phyloP scores from a whole-genome alignment of 1,140 invertebrate genomes.

The Matsumurasca onukii region DNA sequence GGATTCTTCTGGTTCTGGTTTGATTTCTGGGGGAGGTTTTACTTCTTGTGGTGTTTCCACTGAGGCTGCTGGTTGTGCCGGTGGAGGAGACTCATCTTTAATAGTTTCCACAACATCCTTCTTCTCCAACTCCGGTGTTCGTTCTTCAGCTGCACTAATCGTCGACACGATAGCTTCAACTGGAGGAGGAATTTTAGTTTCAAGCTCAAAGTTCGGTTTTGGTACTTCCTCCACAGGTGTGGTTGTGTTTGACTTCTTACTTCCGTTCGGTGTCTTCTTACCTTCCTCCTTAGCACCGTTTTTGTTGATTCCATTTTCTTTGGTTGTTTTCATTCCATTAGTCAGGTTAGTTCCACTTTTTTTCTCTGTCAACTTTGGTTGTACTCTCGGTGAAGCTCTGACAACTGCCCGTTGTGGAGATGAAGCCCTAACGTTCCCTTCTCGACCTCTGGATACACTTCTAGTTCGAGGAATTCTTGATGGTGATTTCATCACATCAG shows the following conservation, averaged over 20 bases:
- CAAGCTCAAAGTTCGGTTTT: not conserved
- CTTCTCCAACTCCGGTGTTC: constrained; percentile 10
- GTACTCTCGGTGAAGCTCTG: constrained; percentile 1
- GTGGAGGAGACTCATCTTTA: constrained; percentile 9
- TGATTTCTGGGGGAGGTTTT: not conserved
- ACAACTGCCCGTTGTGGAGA: constrained; percentile 22
- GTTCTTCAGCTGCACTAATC: constrained; percentile 1
- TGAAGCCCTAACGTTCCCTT: constrained; percentile 17
- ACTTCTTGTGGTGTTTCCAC: not conserved
- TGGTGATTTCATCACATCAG: constrained; percentile 5
- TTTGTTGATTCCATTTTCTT: not conserved
- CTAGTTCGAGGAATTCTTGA: constrained; percentile 15
- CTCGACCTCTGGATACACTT: constrained; percentile 1
- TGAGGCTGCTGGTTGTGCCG: constrained; percentile 9
- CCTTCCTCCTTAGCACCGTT: too few relatives aligned
- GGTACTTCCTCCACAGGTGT: not conserved
- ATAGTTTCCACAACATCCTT: constrained; percentile 1
- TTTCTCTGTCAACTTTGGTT: not conserved
- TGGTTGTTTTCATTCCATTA: not conserved
- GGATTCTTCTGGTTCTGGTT: not conserved
- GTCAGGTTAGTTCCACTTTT: not conserved
- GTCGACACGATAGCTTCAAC: constrained; percentile 8
- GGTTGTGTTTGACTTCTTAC: not conserved
- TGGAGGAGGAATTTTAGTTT: not conserved
- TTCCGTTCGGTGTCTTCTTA: too few relatives aligned